Evolutionary conservation across 92 coral and sea anemone genomes (phyloP).

Genomic region (Siderastrea radians): DNA sequence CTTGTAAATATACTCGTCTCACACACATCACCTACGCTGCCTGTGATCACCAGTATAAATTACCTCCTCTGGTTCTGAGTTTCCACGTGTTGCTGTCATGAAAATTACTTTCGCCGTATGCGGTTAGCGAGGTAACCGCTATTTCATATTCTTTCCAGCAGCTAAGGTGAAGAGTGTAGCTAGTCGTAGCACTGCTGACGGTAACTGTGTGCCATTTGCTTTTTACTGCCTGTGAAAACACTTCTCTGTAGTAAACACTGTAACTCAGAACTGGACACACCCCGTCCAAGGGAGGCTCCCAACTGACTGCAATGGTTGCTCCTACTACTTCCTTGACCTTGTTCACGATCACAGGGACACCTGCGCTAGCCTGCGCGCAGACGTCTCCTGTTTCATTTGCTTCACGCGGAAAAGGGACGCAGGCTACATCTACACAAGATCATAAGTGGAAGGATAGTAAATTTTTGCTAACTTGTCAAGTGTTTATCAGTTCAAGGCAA

Average conservation of each 20-base stretch:
- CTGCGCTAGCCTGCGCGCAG: not conserved
- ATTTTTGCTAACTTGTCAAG: too few species aligned
- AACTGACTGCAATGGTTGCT: not conserved
- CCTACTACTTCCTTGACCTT: not conserved
- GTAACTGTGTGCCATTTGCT: not conserved
- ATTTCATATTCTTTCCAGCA: conserved; percentile 11
- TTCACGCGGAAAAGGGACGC: too few species aligned
- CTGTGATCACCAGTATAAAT: not conserved
- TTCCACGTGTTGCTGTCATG: not conserved
- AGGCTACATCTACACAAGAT: too few species aligned
- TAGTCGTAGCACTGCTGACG: not conserved
- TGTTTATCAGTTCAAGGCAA: too few species aligned
- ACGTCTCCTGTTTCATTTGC: not conserved
- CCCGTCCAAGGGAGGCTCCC: conserved; percentile 29
- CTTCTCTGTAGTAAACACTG: conserved; percentile 21
- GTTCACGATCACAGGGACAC: conserved; percentile 2
- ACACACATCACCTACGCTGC: too few species aligned
- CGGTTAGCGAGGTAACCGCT: not conserved
- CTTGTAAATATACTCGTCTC: too few species aligned
- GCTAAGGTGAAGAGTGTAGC: conserved; percentile 2
- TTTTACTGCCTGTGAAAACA: not conserved
- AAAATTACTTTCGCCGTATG: not conserved
- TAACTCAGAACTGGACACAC: conserved; percentile 3
- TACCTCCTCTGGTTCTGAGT: conserved; percentile 21
- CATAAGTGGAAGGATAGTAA: too few species aligned